These are phyloP conservation scores for Gymnoscelis rufifasciata DNA, from an alignment of 2,888 invertebrate genomes.

Conservation along the genomic window DNA sequence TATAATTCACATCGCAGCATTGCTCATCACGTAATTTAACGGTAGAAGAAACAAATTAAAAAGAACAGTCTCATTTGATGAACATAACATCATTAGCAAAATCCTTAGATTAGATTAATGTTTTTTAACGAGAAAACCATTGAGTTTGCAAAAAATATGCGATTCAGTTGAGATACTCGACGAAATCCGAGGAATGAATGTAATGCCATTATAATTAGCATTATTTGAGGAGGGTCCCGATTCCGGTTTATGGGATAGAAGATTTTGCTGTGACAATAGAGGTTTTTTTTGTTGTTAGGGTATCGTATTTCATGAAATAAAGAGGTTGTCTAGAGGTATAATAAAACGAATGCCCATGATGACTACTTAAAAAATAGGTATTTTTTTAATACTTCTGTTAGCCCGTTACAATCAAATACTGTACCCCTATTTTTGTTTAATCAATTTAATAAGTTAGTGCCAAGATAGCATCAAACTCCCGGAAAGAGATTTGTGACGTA, in stretches of 20 bases:
- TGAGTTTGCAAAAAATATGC: conserved; percentile 55
- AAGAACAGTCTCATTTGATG: not conserved
- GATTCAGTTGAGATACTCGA: conserved; percentile 61
- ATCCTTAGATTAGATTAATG: conserved; percentile 54
- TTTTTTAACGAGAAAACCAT: conserved; percentile 60
- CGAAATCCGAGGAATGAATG: conserved; percentile 72
- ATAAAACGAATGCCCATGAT: no score
- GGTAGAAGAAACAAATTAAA: no score
- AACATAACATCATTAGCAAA: conserved; percentile 2
- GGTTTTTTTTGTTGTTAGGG: conserved; percentile 49
- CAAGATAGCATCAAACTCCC: no score
- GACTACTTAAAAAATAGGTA: no score
- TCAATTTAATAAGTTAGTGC: no score
- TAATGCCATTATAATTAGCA: conserved; percentile 78
- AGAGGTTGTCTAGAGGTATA: no score
- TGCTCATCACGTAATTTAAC: no score
- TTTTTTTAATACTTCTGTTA: no score
- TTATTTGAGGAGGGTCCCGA: conserved; percentile 71
- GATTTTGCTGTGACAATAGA: conserved; percentile 66
- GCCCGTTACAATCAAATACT: no score
- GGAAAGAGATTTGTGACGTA: no score
- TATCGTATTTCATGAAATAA: conserved; percentile 6
- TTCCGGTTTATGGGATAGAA: conserved; percentile 75
- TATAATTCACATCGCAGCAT: no score
- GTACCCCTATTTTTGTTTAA: no score